Percentiles rank a stretch among this genome's conserved stretches.
Evolutionary conservation across 2,113 vertebrate genomes (phyloP).

Genomic region (Marmota monax): DNA sequence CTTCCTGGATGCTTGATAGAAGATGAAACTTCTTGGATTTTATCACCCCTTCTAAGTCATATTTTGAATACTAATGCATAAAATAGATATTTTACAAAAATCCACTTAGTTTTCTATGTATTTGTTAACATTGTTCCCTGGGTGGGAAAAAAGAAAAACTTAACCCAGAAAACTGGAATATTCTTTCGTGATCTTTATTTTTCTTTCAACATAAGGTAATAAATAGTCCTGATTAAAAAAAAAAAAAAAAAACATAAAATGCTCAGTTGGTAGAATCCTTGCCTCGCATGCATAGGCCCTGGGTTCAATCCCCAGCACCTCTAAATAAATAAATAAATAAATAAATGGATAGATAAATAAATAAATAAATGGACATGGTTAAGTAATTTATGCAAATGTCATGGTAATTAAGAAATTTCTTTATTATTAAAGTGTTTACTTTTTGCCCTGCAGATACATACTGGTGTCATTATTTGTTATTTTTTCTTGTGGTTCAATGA

Average conservation of each 20-base stretch:
- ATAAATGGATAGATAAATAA: background rate
- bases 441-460: background rate
- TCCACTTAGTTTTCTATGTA: background rate
- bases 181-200: background rate
- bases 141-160: background rate
- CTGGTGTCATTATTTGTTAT: background rate
- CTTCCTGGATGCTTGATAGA: background rate
- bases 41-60: background rate
- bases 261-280: too few relatives aligned
- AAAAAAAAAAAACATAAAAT: too few relatives aligned
- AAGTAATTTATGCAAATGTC: background rate
- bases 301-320: too few relatives aligned
- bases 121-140: background rate
- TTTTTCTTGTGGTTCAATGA: background rate
- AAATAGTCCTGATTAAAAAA: background rate
- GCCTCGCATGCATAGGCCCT: background rate
- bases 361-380: background rate
- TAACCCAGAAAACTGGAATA: background rate
- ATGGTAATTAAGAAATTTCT: background rate
- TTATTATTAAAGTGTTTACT: background rate
- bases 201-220: background rate
- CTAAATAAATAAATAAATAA: too few relatives aligned
- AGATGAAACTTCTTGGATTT: background rate
- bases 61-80: background rate
- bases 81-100: slow-evolving; percentile 29